These are phyloP conservation scores for Neocrepidodera transversa DNA, from an alignment of 2,888 invertebrate genomes.

Conservation along the genomic window DNA sequence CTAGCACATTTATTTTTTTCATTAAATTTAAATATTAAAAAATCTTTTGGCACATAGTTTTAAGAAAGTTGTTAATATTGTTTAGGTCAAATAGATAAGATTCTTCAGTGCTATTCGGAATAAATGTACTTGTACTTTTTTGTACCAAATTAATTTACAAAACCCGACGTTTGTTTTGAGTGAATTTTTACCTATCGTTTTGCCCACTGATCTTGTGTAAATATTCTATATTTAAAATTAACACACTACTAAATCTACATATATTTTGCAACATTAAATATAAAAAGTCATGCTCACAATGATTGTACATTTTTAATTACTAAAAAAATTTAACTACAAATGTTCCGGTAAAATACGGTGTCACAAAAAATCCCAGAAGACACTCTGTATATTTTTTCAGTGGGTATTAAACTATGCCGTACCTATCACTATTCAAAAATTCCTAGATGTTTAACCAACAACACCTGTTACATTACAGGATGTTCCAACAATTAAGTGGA, in stretches of 20 bases:
- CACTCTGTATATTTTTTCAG: not conserved
- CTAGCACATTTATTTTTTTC: not conserved
- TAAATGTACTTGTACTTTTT: too few species aligned
- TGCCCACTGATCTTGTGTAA: constrained; percentile 3
- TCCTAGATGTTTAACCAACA: not conserved
- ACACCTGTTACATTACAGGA: not conserved
- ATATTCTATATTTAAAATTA: constrained; percentile 2
- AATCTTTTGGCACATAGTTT: constrained; percentile 1
- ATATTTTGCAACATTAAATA: constrained; percentile 9
- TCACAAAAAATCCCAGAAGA: constrained; percentile 9
- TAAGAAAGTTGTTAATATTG: not conserved
- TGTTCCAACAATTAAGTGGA: not conserved
- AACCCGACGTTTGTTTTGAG: not conserved
- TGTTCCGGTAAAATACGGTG: constrained; percentile 1
- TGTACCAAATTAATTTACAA: not conserved
- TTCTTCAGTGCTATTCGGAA: too few species aligned
- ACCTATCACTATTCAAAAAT: not conserved
- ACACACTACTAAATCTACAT: constrained; percentile 10
- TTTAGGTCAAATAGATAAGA: too few species aligned
- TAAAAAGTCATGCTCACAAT: constrained; percentile 17
- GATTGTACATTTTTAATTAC: constrained; percentile 7
- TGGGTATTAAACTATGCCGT: not conserved
- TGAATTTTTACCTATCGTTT: not conserved
- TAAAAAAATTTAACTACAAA: constrained; percentile 11
- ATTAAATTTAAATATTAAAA: constrained; percentile 1